Evolutionary conservation across 2,888 invertebrate species (phyloP).

Genomic region (Harpalus rufipes): DNA sequence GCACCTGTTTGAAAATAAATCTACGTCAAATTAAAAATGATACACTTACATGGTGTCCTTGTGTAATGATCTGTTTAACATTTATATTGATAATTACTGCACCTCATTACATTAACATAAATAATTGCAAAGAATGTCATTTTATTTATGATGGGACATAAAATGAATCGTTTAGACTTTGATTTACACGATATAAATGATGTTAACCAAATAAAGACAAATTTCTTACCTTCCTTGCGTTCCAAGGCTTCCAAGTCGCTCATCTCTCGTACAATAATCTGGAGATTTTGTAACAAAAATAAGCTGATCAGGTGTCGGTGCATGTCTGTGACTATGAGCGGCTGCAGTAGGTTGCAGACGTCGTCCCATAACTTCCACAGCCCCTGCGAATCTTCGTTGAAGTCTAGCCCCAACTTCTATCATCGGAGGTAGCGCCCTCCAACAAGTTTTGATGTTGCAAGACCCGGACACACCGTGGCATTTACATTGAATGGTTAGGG

Average conservation of each 20-base stretch:
- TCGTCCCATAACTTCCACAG: constrained; percentile 77
- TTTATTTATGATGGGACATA: background rate
- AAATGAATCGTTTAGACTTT: too few species aligned
- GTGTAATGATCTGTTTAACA: constrained; percentile 25
- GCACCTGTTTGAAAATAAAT: constrained; percentile 13
- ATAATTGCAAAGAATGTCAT: constrained; percentile 18
- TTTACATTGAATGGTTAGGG: constrained; percentile 84
- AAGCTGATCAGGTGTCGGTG: constrained; percentile 81
- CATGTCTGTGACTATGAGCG: constrained; percentile 73
- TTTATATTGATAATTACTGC: constrained; percentile 34
- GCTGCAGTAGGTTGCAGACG: constrained; percentile 77
- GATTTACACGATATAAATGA: too few species aligned
- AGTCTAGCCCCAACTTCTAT: constrained; percentile 79
- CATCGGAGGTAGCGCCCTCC: constrained; percentile 85
- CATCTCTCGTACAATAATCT: constrained; percentile 89
- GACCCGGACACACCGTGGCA: constrained; percentile 92
- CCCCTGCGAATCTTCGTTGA: constrained; percentile 81
- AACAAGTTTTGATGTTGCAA: constrained; percentile 90
- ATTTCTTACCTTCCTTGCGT: constrained; percentile 85
- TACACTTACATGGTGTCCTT: constrained; percentile 26
- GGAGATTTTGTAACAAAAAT: constrained; percentile 89
- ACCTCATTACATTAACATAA: constrained; percentile 21
- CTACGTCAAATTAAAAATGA: constrained; percentile 41
- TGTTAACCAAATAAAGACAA: too few species aligned
- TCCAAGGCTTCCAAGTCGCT: constrained; percentile 86